A percentile compares a stretch with the other conserved stretches of the same genome.
Conservation (phyloP, 2,888 invertebrate species). For the Drosophila acutilabella region DNA sequence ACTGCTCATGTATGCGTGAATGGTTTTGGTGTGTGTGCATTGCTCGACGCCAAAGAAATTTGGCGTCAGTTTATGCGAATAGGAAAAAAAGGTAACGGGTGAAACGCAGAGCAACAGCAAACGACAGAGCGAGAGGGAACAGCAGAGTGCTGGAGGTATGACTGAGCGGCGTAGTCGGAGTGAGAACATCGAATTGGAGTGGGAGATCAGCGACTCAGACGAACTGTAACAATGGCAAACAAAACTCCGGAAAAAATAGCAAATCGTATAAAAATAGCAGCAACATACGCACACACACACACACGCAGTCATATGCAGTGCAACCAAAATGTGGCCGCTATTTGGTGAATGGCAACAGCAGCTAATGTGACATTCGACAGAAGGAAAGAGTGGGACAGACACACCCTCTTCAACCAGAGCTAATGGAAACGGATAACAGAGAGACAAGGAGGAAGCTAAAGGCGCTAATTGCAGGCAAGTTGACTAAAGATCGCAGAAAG, state of each 20-base stretch:
- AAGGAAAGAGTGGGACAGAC: slow-evolving; percentile 7
- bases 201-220: slow-evolving; percentile 13
- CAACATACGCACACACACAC: slow-evolving; percentile 39
- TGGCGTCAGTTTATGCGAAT: slow-evolving; percentile 75
- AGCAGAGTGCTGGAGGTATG: background rate
- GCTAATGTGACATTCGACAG: slow-evolving; percentile 68
- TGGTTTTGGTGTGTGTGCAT: slow-evolving; percentile 46
- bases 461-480: slow-evolving; percentile 40
- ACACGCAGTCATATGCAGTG: slow-evolving; percentile 8
- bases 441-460: background rate
- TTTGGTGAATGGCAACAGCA: slow-evolving; percentile 20
- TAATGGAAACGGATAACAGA: slow-evolving; percentile 18
- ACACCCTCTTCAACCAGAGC: background rate
- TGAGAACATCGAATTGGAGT: background rate
- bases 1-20: slow-evolving; percentile 23
- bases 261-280: slow-evolving; percentile 76
- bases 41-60: slow-evolving; percentile 79
- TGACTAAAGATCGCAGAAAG: slow-evolving; percentile 5
- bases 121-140: background rate
- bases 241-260: slow-evolving; percentile 78
- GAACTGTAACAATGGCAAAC: slow-evolving; percentile 71
- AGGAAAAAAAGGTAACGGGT: slow-evolving; percentile 38
- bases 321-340: slow-evolving; percentile 3
- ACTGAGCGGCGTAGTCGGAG: background rate
- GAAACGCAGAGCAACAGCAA: background rate